Evolutionary conservation across 2,888 invertebrate species (phyloP).

Genomic region (Frankliniella intonsa): DNA sequence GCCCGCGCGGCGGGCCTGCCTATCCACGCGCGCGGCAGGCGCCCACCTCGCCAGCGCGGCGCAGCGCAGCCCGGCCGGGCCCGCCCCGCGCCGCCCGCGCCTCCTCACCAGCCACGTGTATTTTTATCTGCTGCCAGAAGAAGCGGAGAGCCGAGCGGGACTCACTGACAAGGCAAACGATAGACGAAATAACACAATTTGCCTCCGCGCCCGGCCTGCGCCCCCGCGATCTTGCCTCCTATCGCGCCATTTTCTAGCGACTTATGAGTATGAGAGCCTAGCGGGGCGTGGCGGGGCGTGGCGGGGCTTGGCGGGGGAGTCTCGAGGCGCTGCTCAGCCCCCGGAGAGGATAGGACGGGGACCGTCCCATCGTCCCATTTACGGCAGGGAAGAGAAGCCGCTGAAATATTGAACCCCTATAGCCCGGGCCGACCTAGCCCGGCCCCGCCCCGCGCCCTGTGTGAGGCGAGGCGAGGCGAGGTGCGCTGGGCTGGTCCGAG

Average conservation of each 20-base stretch:
- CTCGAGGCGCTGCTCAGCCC: too few species aligned
- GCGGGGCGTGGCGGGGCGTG: neutral
- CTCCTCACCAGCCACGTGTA: neutral
- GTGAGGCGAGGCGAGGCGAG: too few species aligned
- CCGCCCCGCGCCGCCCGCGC: neutral
- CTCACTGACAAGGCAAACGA: neutral
- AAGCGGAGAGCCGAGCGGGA: neutral
- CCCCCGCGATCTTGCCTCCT: neutral
- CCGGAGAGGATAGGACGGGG: too few species aligned
- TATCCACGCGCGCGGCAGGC: neutral
- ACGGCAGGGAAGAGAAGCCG: too few species aligned
- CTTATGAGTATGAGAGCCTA: neutral
- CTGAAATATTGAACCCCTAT: too few species aligned
- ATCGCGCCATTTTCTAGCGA: neutral
- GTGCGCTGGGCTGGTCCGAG: too few species aligned
- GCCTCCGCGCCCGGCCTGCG: neutral
- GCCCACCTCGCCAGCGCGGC: neutral
- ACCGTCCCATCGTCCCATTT: too few species aligned
- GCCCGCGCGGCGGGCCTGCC: neutral
- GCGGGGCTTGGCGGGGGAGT: neutral
- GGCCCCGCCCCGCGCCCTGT: too few species aligned
- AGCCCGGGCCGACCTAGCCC: too few species aligned
- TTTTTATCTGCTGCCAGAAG: neutral
- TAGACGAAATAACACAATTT: neutral
- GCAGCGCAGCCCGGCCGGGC: neutral